Base-by-base conservation (phyloP, 2,797 vertebrate genomes). In the Halcyon chelicuti region DNA sequence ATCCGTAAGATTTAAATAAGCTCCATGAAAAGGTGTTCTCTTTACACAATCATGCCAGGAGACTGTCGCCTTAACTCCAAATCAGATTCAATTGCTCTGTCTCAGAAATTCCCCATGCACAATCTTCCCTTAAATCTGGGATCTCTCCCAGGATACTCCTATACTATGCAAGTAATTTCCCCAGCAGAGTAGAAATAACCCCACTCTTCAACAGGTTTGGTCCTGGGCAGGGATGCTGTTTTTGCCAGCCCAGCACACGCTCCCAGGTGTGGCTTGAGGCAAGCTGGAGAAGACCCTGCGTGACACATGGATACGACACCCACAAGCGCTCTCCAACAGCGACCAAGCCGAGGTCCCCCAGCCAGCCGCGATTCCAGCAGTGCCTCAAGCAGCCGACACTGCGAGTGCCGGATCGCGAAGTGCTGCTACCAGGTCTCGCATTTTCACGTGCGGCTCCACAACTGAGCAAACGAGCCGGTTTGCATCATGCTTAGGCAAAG, bases 71-170 rank as follows among this genome's bases (percentile, higher is more conserved):
- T 57, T 13, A 23, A 88, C 52, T 89, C 51, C n/a, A 80, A 31
- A 62, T 29, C 58, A 65, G 88, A 87, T 20, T 67, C 13, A 16
- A 63, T 22, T 28, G 58, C 89, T 66, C 65, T 54, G 83, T 92
- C 86, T 83, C 54, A 94, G 75, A 91, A 93, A 97, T 73, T 86
- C 42, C 73, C 84, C 55, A 7, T 60, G 81, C 91, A 87, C 95
- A 95, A 89, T 74, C 49, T 62, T 73, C 92, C 89, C 94, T 94
- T 93, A 90, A 93, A 95, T 70, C 88, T 35, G 37, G 95, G 92
- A 76, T 91, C 60, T 93, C 82, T 96, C 94, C 93, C 84, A 94
- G 52, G 80, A 85, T 62, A 25, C 95, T 90, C 92, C 93, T 97
- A 95, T 78, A 82, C 91, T 93, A 93, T 86, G 71, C 77, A 21